Conservation (phyloP, 2,797 vertebrate species). For the Coranthus polyacanthus region DNA sequence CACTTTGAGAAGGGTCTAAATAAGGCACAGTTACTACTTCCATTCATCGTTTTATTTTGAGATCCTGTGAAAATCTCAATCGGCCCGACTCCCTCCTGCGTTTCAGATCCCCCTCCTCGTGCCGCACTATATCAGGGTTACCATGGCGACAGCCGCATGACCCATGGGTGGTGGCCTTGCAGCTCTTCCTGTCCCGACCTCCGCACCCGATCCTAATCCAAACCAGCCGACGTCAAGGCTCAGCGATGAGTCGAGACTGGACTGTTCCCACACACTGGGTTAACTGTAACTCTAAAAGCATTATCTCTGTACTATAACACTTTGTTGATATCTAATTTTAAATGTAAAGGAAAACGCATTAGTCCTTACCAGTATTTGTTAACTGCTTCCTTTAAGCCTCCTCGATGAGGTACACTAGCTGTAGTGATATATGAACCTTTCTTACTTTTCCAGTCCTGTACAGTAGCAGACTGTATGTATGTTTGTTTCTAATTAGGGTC, state of each 20-base stretch:
- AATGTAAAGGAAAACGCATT: slow-evolving; percentile 67
- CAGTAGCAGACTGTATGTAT: slow-evolving; percentile 31
- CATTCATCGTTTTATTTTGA: slow-evolving; percentile 6
- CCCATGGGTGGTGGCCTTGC: slow-evolving; percentile 47
- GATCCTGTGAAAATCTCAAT: slow-evolving; percentile 13
- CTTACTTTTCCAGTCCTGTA: slow-evolving; percentile 45
- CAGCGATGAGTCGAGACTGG: slow-evolving; percentile 38
- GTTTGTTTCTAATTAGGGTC: slow-evolving; percentile 32
- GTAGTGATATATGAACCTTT: slow-evolving; percentile 39
- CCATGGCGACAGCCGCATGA: slow-evolving; percentile 64
- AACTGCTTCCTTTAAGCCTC: slow-evolving; percentile 44
- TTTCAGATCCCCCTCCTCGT: slow-evolving; percentile 73
- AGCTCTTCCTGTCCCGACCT: slow-evolving; percentile 53
- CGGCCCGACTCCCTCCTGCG: slow-evolving; percentile 10
- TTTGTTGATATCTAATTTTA: slow-evolving; percentile 78
- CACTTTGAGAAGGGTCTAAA: slow-evolving; percentile 1
- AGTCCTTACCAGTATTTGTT: slow-evolving; percentile 58
- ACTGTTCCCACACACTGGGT: slow-evolving; percentile 54
- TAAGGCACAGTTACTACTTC: neutral
- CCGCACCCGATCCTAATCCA: slow-evolving; percentile 38
- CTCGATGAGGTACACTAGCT: slow-evolving; percentile 28
- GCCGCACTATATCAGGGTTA: slow-evolving; percentile 64
- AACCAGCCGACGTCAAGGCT: slow-evolving; percentile 59
- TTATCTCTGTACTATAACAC: slow-evolving; percentile 74
- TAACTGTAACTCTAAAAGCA: slow-evolving; percentile 62